These are phyloP conservation scores for Clanis bilineata DNA, from an alignment of 2,888 invertebrate species.

Conservation along the genomic window DNA sequence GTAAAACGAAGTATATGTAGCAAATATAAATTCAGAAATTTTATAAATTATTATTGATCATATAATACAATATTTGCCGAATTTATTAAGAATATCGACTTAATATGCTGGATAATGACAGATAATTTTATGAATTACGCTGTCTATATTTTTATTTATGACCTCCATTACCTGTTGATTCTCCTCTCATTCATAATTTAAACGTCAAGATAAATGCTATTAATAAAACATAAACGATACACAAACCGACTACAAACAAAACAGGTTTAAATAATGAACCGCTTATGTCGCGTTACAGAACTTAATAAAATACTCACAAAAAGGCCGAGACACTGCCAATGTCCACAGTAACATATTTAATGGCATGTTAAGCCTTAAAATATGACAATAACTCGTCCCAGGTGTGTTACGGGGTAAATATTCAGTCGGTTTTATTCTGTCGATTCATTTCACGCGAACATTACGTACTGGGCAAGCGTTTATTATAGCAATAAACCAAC, in stretches of 20 bases:
- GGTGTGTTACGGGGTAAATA: slow-evolving; percentile 19
- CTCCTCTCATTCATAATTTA: not conserved
- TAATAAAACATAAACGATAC: not conserved
- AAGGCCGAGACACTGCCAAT: slow-evolving; percentile 3
- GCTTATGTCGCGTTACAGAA: not conserved
- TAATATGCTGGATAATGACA: too few species aligned
- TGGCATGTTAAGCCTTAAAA: slow-evolving; percentile 6
- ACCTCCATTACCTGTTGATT: too few species aligned
- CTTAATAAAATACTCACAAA: slow-evolving; percentile 10
- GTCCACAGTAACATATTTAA: slow-evolving; percentile 10
- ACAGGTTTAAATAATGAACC: not conserved
- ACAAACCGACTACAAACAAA: not conserved
- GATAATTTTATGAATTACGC: too few species aligned
- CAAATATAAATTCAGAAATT: too few species aligned
- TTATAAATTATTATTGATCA: too few species aligned
- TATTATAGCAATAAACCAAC: slow-evolving; percentile 24
- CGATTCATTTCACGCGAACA: slow-evolving; percentile 21
- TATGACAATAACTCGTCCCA: slow-evolving; percentile 23
- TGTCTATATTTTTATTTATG: too few species aligned
- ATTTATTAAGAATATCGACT: too few species aligned
- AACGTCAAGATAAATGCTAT: not conserved
- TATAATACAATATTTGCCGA: too few species aligned
- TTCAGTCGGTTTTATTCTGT: slow-evolving; percentile 3
- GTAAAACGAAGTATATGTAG: too few species aligned
- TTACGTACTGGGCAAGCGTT: slow-evolving; percentile 21